A percentile compares a stretch with the other conserved stretches of the same genome.
phyloP scores from a whole-genome alignment of 2,888 invertebrate species.

The Leucozona laternaria region DNA sequence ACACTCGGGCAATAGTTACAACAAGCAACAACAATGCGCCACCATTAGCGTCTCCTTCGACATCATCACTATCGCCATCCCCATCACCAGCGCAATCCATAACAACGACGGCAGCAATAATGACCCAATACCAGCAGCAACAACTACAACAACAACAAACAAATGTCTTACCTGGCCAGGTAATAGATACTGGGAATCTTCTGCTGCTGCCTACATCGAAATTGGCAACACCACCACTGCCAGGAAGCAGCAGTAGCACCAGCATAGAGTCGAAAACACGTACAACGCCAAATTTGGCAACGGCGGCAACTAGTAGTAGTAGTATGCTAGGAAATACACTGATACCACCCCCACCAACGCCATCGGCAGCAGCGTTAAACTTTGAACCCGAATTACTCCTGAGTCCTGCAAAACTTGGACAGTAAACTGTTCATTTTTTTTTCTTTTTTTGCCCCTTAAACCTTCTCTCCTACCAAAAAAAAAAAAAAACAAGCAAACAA shows the following conservation, averaged over 20 bases:
- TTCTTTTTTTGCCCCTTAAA: not conserved
- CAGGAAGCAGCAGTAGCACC: conserved; percentile 45
- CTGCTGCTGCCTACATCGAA: conserved; percentile 79
- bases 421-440: conserved; percentile 76
- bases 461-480: conserved; percentile 11
- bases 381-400: conserved; percentile 83
- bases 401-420: conserved; percentile 84
- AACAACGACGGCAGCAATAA: conserved; percentile 49
- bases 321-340: conserved; percentile 61
- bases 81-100: conserved; percentile 67
- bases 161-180: conserved; percentile 70
- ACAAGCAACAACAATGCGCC: conserved; percentile 53
- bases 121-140: conserved; percentile 70
- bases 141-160: conserved; percentile 66
- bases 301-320: conserved; percentile 51
- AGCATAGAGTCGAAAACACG: conserved; percentile 48
- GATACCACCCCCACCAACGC: conserved; percentile 67
- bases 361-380: conserved; percentile 76
- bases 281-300: conserved; percentile 53
- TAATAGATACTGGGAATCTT: conserved; percentile 78
- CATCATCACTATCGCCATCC: conserved; percentile 54
- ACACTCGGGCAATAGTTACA: conserved; percentile 74
- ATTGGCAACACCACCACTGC: conserved; percentile 71
- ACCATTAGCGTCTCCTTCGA: conserved; percentile 60
- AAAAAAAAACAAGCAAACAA: not conserved